phyloP scores from a whole-genome alignment of 2,888 invertebrate species.

The Dioctria linearis region DNA sequence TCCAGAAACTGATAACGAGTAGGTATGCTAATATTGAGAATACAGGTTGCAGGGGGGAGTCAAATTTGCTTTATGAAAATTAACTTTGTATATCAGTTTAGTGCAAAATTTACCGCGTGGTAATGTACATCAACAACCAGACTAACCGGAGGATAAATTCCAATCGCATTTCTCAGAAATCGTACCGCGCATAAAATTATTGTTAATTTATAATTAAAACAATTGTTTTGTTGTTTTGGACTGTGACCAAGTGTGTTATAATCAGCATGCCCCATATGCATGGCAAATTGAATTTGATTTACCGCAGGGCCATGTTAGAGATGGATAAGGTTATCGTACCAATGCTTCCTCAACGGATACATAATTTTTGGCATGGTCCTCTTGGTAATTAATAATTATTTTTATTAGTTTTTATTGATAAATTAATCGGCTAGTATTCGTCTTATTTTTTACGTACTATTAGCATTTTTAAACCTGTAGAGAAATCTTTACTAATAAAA shows the following conservation, averaged over 20 bases:
- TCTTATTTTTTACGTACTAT: no score
- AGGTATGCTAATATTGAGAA: background rate
- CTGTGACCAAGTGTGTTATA: background rate
- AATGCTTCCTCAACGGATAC: slow-evolving; percentile 47
- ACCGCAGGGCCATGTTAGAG: background rate
- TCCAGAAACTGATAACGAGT: background rate
- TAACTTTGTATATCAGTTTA: background rate
- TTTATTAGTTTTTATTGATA: no score
- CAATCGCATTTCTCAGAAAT: background rate
- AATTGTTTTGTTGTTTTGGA: background rate
- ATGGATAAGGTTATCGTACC: slow-evolving; percentile 52
- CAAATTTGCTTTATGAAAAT: background rate
- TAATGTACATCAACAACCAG: background rate
- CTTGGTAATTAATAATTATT: slow-evolving; percentile 39
- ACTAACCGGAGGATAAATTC: background rate
- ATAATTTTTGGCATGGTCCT: slow-evolving; percentile 51
- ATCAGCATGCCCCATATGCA: slow-evolving; percentile 2
- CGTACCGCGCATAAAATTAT: background rate
- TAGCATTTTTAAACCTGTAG: no score
- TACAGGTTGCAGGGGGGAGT: background rate
- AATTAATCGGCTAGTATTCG: no score
- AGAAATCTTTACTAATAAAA: no score
- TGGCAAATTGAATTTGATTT: slow-evolving; percentile 49
- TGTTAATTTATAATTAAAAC: background rate
- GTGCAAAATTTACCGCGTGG: background rate